Percentiles rank a stretch among this genome's conserved stretches.
These are phyloP conservation scores for Cavia porcellus DNA, from an alignment of 2,113 vertebrate genomes.

Conservation along the genomic window DNA sequence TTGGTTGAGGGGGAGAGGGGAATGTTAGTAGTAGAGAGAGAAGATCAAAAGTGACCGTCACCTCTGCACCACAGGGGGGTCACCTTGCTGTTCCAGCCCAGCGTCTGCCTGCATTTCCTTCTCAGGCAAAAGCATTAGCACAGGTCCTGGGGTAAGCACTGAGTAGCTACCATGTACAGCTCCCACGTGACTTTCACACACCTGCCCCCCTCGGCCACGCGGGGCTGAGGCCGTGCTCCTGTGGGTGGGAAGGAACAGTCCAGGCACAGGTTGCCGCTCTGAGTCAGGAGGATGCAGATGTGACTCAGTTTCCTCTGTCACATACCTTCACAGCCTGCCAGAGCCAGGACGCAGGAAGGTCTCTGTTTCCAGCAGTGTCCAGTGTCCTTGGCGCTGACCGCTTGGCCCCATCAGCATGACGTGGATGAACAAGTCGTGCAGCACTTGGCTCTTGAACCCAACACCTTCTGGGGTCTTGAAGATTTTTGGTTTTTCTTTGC, in stretches of 20 bases:
- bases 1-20: not conserved
- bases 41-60: too few species aligned
- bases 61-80: accelerated
- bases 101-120: accelerated
- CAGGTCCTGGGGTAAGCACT: accelerated
- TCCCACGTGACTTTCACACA: not conserved
- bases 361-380: accelerated
- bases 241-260: accelerated
- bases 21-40: accelerated
- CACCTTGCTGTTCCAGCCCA: accelerated
- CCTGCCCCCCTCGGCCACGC: accelerated
- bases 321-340: accelerated
- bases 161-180: too few species aligned
- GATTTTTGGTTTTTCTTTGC: not conserved
- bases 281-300: accelerated
- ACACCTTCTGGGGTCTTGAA: not conserved
- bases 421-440: accelerated
- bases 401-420: accelerated
- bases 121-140: not conserved
- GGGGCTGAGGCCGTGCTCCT: not conserved
- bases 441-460: not conserved
- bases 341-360: accelerated
- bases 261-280: too few species aligned
- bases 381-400: accelerated
- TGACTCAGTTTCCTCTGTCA: accelerated